These are phyloP conservation scores for Alloplasta piceator DNA, from an alignment of 2,888 invertebrate species.

Conservation along the genomic window DNA sequence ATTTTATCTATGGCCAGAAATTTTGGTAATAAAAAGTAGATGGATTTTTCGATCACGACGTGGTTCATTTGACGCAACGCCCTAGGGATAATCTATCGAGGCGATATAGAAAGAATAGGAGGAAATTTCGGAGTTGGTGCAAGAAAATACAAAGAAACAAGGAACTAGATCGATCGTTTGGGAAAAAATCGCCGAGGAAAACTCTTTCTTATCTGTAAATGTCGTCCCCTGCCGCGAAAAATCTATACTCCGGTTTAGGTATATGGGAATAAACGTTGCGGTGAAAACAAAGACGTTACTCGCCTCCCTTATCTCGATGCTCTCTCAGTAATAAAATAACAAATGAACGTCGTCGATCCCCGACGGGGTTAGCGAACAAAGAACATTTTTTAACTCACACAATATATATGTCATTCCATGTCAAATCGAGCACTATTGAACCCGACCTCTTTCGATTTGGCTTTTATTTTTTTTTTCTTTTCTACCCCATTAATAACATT, in stretches of 20 bases:
- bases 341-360: slow-evolving; percentile 79
- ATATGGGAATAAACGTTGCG: slow-evolving; percentile 72
- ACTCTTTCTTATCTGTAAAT: slow-evolving; percentile 56
- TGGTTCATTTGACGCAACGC: background rate
- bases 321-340: slow-evolving; percentile 79
- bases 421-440: background rate
- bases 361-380: slow-evolving; percentile 63
- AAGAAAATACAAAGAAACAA: background rate
- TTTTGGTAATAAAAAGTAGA: slow-evolving; percentile 23
- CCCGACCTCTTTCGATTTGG: no score
- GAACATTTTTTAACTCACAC: slow-evolving; percentile 50
- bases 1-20: slow-evolving; percentile 17
- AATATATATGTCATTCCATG: slow-evolving; percentile 7
- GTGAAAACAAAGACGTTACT: slow-evolving; percentile 83
- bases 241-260: background rate
- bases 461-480: no score
- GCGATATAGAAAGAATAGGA: background rate
- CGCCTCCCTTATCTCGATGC: slow-evolving; percentile 78
- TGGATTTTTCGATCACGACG: slow-evolving; percentile 43
- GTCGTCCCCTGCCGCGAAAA: background rate
- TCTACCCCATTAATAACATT: no score
- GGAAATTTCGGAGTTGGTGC: background rate
- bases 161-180: slow-evolving; percentile 11
- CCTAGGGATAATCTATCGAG: slow-evolving; percentile 42
- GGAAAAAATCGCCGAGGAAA: slow-evolving; percentile 20